Percentiles rank a stretch among this genome's conserved stretches.
Conservation (phyloP, 1,140 invertebrate genomes). For the Hylaeus volcanicus region DNA sequence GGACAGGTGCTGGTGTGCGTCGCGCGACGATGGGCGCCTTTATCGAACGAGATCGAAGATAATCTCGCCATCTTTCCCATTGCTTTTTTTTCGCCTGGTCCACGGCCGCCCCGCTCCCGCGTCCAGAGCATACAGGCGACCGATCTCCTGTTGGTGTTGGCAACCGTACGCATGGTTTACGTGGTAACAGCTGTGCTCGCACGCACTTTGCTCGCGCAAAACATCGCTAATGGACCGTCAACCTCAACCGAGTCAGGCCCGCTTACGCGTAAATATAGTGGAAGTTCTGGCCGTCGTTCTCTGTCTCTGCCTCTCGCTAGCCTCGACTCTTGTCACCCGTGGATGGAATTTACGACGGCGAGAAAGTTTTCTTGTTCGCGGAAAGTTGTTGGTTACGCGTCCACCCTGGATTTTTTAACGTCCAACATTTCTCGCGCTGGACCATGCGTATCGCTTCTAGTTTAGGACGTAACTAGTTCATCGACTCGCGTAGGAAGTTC, state of each 20-base stretch:
- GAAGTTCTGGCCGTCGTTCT: not conserved
- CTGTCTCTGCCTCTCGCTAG: not conserved
- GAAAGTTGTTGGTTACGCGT: not conserved
- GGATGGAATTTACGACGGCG: not conserved
- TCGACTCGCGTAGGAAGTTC: too few species aligned
- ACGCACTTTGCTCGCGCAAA: slow-evolving; percentile 71
- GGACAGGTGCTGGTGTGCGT: slow-evolving; percentile 24
- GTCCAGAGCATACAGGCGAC: slow-evolving; percentile 28
- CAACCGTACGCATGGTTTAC: slow-evolving; percentile 65
- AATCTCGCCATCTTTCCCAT: slow-evolving; percentile 32
- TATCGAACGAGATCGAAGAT: slow-evolving; percentile 49
- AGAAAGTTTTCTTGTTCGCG: not conserved
- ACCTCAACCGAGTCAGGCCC: slow-evolving; percentile 51
- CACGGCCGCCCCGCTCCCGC: too few species aligned
- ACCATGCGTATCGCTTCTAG: too few species aligned
- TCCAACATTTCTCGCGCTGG: too few species aligned
- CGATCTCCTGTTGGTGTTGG: slow-evolving; percentile 64
- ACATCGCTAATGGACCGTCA: slow-evolving; percentile 73
- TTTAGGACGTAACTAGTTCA: too few species aligned
- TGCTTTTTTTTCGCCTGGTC: not conserved
- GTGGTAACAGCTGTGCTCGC: slow-evolving; percentile 71
- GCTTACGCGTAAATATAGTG: slow-evolving; percentile 58
- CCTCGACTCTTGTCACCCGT: not conserved
- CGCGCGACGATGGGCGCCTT: slow-evolving; percentile 25
- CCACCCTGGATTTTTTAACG: too few species aligned